Conservation (phyloP, 2,888 invertebrate species). For the Andrena camellia region DNA sequence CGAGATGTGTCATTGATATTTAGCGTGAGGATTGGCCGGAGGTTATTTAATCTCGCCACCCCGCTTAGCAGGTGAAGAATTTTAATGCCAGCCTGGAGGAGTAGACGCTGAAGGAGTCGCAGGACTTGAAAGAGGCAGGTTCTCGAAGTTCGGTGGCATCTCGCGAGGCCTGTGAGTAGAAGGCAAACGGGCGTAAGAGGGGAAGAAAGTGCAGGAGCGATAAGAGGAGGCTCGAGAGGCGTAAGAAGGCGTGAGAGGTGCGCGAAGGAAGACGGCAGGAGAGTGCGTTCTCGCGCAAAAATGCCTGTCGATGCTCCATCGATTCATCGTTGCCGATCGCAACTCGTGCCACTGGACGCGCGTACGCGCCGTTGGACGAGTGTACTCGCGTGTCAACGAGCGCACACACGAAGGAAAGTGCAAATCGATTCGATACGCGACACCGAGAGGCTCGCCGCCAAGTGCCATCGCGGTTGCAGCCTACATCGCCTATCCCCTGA, state of each 20-base stretch:
- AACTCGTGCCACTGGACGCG: background rate
- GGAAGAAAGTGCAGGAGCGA: slow-evolving; percentile 35
- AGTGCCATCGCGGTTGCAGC: slow-evolving; percentile 43
- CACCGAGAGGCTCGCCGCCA: slow-evolving; percentile 44
- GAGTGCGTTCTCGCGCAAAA: slow-evolving; percentile 60
- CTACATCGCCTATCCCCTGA: background rate
- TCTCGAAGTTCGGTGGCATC: slow-evolving; percentile 2
- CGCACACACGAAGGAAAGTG: background rate
- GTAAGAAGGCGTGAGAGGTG: background rate
- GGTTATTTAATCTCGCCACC: background rate
- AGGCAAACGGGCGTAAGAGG: slow-evolving; percentile 32
- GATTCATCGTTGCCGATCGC: slow-evolving; percentile 58
- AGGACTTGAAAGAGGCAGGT: slow-evolving; percentile 19
- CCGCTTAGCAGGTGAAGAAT: background rate
- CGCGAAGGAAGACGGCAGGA: slow-evolving; percentile 11
- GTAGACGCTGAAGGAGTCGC: background rate
- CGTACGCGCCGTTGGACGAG: background rate
- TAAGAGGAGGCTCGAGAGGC: slow-evolving; percentile 37
- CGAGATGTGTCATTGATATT: background rate
- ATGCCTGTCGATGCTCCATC: slow-evolving; percentile 48
- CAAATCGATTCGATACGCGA: slow-evolving; percentile 48
- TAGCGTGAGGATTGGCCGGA: background rate
- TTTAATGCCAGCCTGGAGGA: background rate
- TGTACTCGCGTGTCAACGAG: background rate
- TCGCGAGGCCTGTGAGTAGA: slow-evolving; percentile 10